phyloP scores from a whole-genome alignment of 2,113 vertebrate genomes.

The Nothocercus nigrocapillus region DNA sequence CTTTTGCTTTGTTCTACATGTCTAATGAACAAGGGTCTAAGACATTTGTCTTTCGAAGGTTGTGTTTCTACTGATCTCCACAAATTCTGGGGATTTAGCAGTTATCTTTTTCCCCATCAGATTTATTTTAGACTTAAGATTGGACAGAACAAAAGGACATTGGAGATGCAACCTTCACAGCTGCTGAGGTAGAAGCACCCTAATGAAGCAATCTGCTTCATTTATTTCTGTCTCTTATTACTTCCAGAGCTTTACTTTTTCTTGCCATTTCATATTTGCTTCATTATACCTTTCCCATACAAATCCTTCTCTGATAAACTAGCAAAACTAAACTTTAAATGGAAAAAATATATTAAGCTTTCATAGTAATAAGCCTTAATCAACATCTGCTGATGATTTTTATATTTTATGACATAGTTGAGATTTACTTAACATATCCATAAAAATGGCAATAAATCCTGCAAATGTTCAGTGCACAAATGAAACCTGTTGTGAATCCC shows the following conservation, averaged over 20 bases:
- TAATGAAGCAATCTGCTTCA: background rate
- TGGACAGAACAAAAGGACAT: background rate
- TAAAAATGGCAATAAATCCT: slow-evolving; percentile 57
- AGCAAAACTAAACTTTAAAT: background rate
- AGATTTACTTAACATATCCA: slow-evolving; percentile 43
- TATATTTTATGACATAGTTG: slow-evolving; percentile 30
- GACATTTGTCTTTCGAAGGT: background rate
- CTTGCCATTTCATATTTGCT: background rate
- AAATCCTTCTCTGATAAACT: background rate
- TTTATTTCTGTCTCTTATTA: background rate
- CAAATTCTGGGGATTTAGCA: background rate
- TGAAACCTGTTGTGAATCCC: slow-evolving; percentile 1
- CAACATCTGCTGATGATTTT: slow-evolving; percentile 46
- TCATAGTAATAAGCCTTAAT: slow-evolving; percentile 40
- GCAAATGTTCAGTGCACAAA: background rate
- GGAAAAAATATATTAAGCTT: background rate
- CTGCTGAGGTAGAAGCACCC: background rate
- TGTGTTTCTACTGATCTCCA: background rate
- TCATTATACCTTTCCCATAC: background rate
- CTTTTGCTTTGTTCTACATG: background rate
- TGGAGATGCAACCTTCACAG: background rate
- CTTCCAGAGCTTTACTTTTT: background rate
- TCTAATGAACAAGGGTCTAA: background rate
- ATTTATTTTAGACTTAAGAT: background rate
- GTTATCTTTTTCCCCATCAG: background rate